Conservation (phyloP, 2,797 vertebrate genomes). For the Todus mexicanus region DNA sequence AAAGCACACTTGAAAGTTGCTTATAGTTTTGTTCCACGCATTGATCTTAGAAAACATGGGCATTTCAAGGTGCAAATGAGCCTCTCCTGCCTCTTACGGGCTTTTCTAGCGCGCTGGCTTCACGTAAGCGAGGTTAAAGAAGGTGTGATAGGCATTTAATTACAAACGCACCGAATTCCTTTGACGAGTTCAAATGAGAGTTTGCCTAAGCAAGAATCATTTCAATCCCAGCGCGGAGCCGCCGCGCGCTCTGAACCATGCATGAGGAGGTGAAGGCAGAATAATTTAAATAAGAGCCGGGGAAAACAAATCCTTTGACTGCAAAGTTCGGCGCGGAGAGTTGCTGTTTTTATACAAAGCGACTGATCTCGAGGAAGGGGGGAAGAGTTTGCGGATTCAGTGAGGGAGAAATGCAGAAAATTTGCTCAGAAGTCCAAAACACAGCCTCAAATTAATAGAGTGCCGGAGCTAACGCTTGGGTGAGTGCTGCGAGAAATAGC, state of each 20-base stretch:
- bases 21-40: not conserved
- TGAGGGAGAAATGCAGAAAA: not conserved
- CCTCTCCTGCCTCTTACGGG: conserved; percentile 22
- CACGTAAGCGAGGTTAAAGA: conserved; percentile 6
- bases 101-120: not conserved
- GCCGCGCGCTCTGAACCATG: not conserved
- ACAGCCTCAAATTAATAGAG: not conserved
- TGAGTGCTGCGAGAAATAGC: conserved; percentile 20
- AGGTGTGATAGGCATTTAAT: conserved; percentile 59
- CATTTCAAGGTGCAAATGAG: conserved; percentile 43
- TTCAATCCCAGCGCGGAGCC: not conserved
- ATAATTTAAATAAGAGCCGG: not conserved
- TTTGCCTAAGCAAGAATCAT: conserved; percentile 1
- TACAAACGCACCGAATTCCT: conserved; percentile 23
- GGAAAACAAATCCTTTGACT: conserved; percentile 3
- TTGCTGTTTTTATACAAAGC: not conserved
- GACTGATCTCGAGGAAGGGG: not conserved
- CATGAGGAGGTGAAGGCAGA: not conserved
- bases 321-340: not conserved
- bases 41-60: conserved; percentile 5
- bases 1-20: not conserved
- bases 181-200: conserved; percentile 52
- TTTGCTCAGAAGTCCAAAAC: conserved; percentile 15
- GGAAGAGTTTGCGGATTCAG: not conserved
- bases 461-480: not conserved